A percentile compares a stretch with the other conserved stretches of the same genome.
phyloP scores from a whole-genome alignment of 1,140 invertebrate species.

The Odontomachus brunneus region DNA sequence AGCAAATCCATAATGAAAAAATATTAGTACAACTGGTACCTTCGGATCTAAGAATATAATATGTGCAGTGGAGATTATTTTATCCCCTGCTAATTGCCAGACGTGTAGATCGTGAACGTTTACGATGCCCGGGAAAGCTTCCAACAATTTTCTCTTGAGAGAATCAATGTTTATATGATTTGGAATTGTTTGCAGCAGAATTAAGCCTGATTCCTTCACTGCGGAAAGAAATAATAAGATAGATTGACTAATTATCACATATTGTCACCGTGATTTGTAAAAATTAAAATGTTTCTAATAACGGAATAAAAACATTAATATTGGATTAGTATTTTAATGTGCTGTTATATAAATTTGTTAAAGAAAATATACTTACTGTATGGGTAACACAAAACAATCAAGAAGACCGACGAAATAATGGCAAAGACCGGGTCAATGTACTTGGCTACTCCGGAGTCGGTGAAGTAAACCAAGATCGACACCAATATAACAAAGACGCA shows the following conservation, averaged over 20 bases:
- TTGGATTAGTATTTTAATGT: not conserved
- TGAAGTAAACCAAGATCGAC: slow-evolving; percentile 88
- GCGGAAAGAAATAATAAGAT: slow-evolving; percentile 68
- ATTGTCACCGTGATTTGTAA: not conserved
- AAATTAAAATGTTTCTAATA: not conserved
- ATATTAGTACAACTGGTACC: slow-evolving; percentile 76
- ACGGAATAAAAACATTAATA: not conserved
- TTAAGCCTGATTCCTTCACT: slow-evolving; percentile 92
- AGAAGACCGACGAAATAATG: slow-evolving; percentile 88
- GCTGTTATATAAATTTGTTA: not conserved
- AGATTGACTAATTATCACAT: not conserved
- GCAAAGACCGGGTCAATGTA: slow-evolving; percentile 91
- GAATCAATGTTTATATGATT: slow-evolving; percentile 91
- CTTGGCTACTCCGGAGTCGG: slow-evolving; percentile 87
- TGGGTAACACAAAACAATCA: slow-evolving; percentile 90
- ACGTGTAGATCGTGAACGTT: slow-evolving; percentile 94
- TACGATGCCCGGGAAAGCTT: slow-evolving; percentile 91
- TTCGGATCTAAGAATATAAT: slow-evolving; percentile 89
- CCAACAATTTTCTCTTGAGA: slow-evolving; percentile 88
- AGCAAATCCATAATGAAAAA: not conserved
- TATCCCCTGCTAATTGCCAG: slow-evolving; percentile 90
- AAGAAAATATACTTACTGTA: slow-evolving; percentile 87
- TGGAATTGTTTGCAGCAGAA: slow-evolving; percentile 93
- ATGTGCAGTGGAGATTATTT: slow-evolving; percentile 91
- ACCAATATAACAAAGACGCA: slow-evolving; percentile 90